Evolutionary conservation across 2,888 invertebrate species (phyloP).

Genomic region (Diaperis boleti): DNA sequence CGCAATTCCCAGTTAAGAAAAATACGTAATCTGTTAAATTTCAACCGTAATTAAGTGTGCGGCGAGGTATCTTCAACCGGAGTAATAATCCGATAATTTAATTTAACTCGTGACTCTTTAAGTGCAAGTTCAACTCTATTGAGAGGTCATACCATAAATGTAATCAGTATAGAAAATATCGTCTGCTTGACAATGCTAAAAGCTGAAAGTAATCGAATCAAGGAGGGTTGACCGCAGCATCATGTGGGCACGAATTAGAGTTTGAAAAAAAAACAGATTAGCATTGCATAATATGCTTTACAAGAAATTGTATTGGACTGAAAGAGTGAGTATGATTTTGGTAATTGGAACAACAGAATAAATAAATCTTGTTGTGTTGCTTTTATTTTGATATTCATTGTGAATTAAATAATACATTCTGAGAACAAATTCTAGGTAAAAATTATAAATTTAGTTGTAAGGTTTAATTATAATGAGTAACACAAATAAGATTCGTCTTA

Average conservation of each 20-base stretch:
- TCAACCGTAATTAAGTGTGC: constrained; percentile 12
- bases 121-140: constrained; percentile 55
- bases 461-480: too few relatives aligned
- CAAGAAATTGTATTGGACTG: too few relatives aligned
- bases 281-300: too few relatives aligned
- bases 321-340: too few relatives aligned
- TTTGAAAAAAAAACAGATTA: neutral
- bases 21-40: constrained; percentile 15
- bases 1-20: constrained; percentile 20
- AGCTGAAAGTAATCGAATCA: constrained; percentile 23
- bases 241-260: neutral
- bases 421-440: too few relatives aligned
- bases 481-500: too few relatives aligned
- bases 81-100: constrained; percentile 36
- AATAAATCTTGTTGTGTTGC: too few relatives aligned
- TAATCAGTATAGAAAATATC: constrained; percentile 29
- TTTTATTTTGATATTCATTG: too few relatives aligned
- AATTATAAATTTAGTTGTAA: too few relatives aligned
- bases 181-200: constrained; percentile 27
- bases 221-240: neutral
- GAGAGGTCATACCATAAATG: constrained; percentile 42
- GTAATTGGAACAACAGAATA: too few relatives aligned
- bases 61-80: constrained; percentile 14
- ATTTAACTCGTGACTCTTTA: constrained; percentile 42
- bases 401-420: too few relatives aligned